Evolutionary conservation across 2,797 vertebrate species (phyloP), one percentile per base, ranked within the genome.

Genomic region (Tauraco hartlaubi): DNA sequence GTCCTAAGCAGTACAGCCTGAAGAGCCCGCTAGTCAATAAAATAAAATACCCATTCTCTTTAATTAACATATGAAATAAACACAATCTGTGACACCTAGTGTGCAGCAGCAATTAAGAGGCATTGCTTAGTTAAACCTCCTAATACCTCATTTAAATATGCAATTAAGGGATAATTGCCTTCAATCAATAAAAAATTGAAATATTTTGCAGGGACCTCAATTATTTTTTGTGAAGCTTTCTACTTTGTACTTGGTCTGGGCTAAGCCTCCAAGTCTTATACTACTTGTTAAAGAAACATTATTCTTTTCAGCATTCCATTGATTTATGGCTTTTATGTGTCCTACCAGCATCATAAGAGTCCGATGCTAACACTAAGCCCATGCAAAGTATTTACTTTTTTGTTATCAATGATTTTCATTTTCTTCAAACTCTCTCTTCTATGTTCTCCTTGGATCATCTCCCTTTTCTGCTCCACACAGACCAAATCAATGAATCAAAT

Each of bases 21-120:
- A 97, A 98, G 97, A 98, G 97, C 95, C 78, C 4, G 39, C 95
- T 96, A 98, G 98, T 98, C 98, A 98, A 98, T 97, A 98, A 98
- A 98, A 98, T 98, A 98, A 98, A 98, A 98, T 98, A 98, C 98
- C 97, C 97, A 97, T 99, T 98, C 98, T 98, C 98, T 98, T 99
- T 98, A 99, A 99, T 99, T 98, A 99, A 98, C 98, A 98, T 98
- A 98, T 98, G 98, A 98, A 98, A 98, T 98, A 98, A 98, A 98
- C 98, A 98, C 98, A 98, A 98, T 98, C 98, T 98, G 98, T 98
- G 98, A 98, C 98, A 98, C 99, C 98, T 99, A 99, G 98, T 98
- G 98, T 98, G 98, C 96, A 97, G 97, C 98, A 98, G 99, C 99
- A 99, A 99, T 99, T 99, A 99, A 99, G 99, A 99, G 98, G 98